Base-by-base conservation (phyloP, 2,888 invertebrate genomes). In the Dryomyza anilis region DNA sequence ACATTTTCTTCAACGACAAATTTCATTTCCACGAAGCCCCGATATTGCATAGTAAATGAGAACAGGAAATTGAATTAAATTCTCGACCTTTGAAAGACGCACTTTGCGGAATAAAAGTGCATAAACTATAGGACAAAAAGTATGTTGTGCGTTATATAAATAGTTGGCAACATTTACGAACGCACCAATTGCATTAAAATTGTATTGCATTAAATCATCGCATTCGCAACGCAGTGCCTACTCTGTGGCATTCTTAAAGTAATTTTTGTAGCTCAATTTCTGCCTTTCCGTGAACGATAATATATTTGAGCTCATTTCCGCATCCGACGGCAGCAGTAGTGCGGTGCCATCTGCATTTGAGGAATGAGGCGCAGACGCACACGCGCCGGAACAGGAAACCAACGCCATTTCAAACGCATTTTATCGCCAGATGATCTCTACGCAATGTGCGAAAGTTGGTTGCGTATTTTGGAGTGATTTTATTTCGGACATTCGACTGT, bases 351-450 rank as follows among this genome's bases (percentile, higher is more conserved):
- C 19, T n/a, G 30, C 30, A 30, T n/a, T 3, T 6, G 57, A 23
- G 27, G 43, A 27, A n/a, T 1, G 53, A n/a, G 16, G 30, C 16
- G 29, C n/a, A 3, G 29, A 53, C 16, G 10, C 7, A 19, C 43
- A 59, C 21, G 27, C 59, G 23, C 55, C 53, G 63, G 61, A 65
- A 67, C 23, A 56, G 67, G 65, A 67, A 65, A 63, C 63, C 57
- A 36, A 52, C 30, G 46, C 56, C 65, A 65, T 63, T 67, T 63
- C 43, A n/a, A 52, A 52, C 27, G 63, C 62, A 64, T 43, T 3
- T 43, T 64, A 67, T 64, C 67, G 36, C 36, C 19, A 45, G 30
- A 16, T 48, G 45, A 39, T 48, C 48, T 30, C 25, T 2, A 1
- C 8, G 19, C 30, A 48, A 61, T 53, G 39, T 48, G 33, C 59